Percentiles rank a stretch among this genome's conserved stretches.
phyloP scores from a whole-genome alignment of 2,113 vertebrate genomes.

The Microtus ochrogaster region DNA sequence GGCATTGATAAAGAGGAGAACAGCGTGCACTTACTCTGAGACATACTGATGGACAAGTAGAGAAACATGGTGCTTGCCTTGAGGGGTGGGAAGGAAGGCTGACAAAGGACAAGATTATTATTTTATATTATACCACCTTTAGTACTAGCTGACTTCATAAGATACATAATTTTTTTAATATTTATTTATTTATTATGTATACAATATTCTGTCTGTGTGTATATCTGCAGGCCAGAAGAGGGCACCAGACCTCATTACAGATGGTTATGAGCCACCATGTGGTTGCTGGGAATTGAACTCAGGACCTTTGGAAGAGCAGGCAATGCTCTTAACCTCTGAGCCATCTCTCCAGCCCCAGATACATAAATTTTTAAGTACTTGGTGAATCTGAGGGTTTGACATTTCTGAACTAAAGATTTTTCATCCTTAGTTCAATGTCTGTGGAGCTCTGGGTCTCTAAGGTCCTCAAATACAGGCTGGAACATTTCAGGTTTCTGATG shows the following conservation, averaged over 20 bases:
- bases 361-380: slow-evolving; percentile 32
- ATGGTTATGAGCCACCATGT: no score
- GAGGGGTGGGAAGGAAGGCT: neutral
- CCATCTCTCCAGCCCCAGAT: no score
- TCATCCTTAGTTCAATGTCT: neutral
- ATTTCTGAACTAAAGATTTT: slow-evolving; percentile 50
- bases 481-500: slow-evolving; percentile 1
- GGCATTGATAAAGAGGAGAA: neutral
- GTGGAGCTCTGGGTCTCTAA: neutral
- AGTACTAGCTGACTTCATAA: neutral
- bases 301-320: no score
- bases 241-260: no score
- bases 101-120: neutral
- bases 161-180: neutral
- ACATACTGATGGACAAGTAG: neutral
- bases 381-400: neutral
- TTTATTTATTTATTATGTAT: no score
- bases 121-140: neutral
- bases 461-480: neutral
- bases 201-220: no score
- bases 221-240: no score
- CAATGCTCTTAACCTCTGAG: no score
- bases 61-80: neutral
- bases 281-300: no score
- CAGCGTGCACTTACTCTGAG: neutral